phyloP scores from a whole-genome alignment of 2,888 invertebrate genomes.

The Beris chalybata region DNA sequence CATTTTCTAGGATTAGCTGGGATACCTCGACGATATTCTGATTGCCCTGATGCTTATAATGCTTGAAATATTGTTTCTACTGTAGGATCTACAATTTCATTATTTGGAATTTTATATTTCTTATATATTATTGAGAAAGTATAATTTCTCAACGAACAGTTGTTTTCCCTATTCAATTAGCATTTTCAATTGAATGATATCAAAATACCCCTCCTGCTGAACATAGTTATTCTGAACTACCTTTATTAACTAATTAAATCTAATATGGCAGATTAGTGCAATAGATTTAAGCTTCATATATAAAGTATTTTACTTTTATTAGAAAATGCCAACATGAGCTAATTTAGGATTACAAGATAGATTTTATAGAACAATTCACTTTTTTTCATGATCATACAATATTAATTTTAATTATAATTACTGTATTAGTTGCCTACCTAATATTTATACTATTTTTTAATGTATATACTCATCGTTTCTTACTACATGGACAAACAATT shows the following conservation, averaged over 20 bases:
- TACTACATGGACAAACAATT: constrained; percentile 64
- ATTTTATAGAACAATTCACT: constrained; percentile 67
- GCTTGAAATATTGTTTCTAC: constrained; percentile 71
- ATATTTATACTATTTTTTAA: constrained; percentile 62
- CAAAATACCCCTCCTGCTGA: constrained; percentile 62
- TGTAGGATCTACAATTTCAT: constrained; percentile 67
- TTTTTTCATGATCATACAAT: constrained; percentile 67
- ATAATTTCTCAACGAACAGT: constrained; percentile 60
- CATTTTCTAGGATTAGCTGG: constrained; percentile 72
- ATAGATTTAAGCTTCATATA: constrained; percentile 69
- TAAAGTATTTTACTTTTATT: constrained; percentile 65
- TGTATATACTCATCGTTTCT: constrained; percentile 61
- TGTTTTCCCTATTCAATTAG: constrained; percentile 58
- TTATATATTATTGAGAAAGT: constrained; percentile 67
- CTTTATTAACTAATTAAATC: constrained; percentile 42
- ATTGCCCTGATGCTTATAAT: constrained; percentile 69
- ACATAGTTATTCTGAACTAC: constrained; percentile 64
- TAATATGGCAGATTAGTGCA: constrained; percentile 49
- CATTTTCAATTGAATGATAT: constrained; percentile 65
- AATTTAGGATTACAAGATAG: constrained; percentile 64
- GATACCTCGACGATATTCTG: constrained; percentile 76
- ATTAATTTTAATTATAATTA: constrained; percentile 66
- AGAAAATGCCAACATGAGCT: constrained; percentile 64
- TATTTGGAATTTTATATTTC: constrained; percentile 62
- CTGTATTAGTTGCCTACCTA: constrained; percentile 62